A percentile compares a stretch with the other conserved stretches of the same genome.
These are phyloP conservation scores for Hucho hucho DNA, from an alignment of 2,113 vertebrate genomes.

Conservation along the genomic window DNA sequence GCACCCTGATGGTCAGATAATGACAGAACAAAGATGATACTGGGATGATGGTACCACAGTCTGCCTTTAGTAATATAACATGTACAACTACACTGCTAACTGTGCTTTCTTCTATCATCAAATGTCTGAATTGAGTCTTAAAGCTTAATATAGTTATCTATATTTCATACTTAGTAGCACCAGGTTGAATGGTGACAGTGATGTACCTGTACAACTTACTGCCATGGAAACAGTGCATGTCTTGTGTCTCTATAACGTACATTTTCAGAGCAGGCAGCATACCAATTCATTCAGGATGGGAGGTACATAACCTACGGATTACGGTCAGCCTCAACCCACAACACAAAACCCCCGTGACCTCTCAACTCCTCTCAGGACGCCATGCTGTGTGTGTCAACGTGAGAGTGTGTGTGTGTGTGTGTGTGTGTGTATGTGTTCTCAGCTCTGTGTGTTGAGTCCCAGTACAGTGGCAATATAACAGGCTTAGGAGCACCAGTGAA, in stretches of 20 bases:
- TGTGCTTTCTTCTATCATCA: background rate
- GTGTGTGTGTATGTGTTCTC: background rate
- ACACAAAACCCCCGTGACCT: conserved; percentile 35
- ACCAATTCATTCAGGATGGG: background rate
- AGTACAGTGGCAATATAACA: conserved; percentile 65
- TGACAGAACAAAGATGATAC: background rate
- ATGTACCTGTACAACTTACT: background rate
- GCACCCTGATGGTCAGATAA: background rate
- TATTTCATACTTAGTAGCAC: background rate
- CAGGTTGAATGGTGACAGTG: background rate
- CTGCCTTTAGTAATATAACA: background rate
- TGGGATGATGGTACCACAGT: background rate
- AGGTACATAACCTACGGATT: background rate
- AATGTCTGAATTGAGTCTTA: background rate
- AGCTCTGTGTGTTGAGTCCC: conserved; percentile 40
- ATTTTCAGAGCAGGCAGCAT: background rate
- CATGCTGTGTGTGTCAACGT: conserved; percentile 3
- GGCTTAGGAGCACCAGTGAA: conserved; percentile 74
- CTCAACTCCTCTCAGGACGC: conserved; percentile 52
- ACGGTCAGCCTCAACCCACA: background rate
- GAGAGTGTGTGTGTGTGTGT: background rate
- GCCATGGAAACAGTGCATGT: background rate
- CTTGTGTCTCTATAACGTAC: too few relatives aligned
- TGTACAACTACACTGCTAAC: background rate
- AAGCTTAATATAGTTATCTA: background rate